A percentile compares a stretch with the other conserved stretches of the same genome.
Conservation (phyloP, 2,797 vertebrate species). For the Gephyroberyx darwinii region DNA sequence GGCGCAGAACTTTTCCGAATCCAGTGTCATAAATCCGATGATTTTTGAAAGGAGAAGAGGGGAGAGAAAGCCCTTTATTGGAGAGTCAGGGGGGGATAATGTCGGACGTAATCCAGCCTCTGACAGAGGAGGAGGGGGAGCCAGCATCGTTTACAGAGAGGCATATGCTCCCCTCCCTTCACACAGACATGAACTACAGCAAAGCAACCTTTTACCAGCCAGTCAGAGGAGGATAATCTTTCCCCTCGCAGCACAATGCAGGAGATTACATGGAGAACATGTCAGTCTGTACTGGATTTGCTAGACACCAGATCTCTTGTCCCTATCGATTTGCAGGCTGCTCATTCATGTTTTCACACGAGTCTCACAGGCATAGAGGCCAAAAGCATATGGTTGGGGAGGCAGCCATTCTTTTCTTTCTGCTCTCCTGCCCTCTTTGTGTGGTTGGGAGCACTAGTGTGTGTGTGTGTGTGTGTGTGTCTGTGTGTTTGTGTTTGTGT, state of each 20-base stretch:
- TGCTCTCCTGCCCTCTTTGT: conserved; percentile 56
- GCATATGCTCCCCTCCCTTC: conserved; percentile 71
- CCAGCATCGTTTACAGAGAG: conserved; percentile 73
- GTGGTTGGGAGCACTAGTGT: conserved; percentile 39
- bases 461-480: conserved; percentile 25
- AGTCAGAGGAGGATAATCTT: conserved; percentile 85
- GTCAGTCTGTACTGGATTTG: conserved; percentile 84
- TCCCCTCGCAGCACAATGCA: conserved; percentile 81
- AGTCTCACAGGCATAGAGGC: conserved; percentile 69
- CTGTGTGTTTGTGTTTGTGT: conserved; percentile 19
- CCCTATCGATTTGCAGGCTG: conserved; percentile 83
- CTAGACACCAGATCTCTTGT: conserved; percentile 83
- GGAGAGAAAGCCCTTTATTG: conserved; percentile 79
- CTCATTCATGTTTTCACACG: conserved; percentile 83
- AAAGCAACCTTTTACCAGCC: conserved; percentile 81
- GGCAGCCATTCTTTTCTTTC: conserved; percentile 64
- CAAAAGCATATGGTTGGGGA: conserved; percentile 70
- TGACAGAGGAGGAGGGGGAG: conserved; percentile 79
- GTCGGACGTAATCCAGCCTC: conserved; percentile 80
- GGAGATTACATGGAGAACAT: conserved; percentile 84
- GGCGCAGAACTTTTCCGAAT: conserved; percentile 72
- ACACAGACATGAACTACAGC: conserved; percentile 74
- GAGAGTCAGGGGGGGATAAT: conserved; percentile 70
- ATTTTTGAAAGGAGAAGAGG: conserved; percentile 74
- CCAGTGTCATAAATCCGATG: conserved; percentile 80